These are phyloP conservation scores for Branchellion lobata DNA, from an alignment of 2,888 invertebrate genomes.

Conservation along the genomic window DNA sequence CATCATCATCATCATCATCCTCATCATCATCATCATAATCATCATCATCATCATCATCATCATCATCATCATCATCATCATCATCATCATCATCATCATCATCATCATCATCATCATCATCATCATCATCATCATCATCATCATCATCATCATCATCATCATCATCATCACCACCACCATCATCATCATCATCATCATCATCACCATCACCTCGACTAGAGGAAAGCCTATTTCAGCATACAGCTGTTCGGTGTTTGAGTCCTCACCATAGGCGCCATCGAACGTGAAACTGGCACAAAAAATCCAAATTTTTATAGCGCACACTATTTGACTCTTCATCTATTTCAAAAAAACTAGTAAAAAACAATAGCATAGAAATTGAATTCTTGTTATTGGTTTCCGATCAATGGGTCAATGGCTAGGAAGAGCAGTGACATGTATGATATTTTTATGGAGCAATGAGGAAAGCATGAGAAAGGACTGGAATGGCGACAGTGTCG, in stretches of 20 bases:
- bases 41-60: constrained; percentile 42
- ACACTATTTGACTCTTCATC: too few species aligned
- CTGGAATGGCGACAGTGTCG: too few species aligned
- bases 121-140: constrained; percentile 43
- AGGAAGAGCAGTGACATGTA: too few species aligned
- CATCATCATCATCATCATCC: background rate
- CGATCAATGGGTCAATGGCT: too few species aligned
- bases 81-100: constrained; percentile 36
- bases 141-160: constrained; percentile 16
- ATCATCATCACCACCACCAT: constrained; percentile 9
- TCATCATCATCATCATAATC: too few species aligned
- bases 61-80: constrained; percentile 31
- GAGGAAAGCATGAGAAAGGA: too few species aligned
- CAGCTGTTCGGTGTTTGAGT: constrained; percentile 78
- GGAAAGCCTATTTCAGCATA: constrained; percentile 84
- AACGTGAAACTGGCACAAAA: constrained; percentile 74
- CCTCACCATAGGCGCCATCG: constrained; percentile 78
- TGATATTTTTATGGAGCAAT: too few species aligned
- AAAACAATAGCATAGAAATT: too few species aligned
- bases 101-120: constrained; percentile 39
- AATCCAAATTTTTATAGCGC: too few species aligned
- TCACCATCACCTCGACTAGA: constrained; percentile 71
- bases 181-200: background rate
- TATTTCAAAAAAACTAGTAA: too few species aligned
- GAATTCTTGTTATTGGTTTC: too few species aligned